Conservation (phyloP, 2,113 vertebrate species). For the Salminus brasiliensis region DNA sequence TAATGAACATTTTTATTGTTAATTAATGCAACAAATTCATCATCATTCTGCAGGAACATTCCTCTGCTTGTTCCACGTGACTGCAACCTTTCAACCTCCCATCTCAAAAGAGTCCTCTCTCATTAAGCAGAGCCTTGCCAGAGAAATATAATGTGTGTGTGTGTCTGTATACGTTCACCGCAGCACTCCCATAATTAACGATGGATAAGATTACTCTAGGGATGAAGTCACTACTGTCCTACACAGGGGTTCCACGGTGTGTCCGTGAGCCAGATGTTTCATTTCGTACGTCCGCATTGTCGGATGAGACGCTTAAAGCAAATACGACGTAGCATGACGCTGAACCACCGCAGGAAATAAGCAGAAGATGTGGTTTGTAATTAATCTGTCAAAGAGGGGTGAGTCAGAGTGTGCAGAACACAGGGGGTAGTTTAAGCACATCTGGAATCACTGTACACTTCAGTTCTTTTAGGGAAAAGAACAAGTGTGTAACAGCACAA, state of each 20-base stretch:
- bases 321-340: conserved; percentile 16
- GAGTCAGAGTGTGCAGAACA: conserved; percentile 26
- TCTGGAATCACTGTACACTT: conserved; percentile 14
- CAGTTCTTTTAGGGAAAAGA: background rate
- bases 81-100: background rate
- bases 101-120: background rate
- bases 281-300: background rate
- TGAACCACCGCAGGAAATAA: conserved; percentile 18
- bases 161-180: background rate
- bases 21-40: conserved; percentile 15
- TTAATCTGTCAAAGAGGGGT: conserved; percentile 26
- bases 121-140: conserved; percentile 14
- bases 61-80: background rate
- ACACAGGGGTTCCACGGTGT: background rate
- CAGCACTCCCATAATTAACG: conserved; percentile 5
- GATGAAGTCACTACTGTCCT: conserved; percentile 39
- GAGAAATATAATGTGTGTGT: background rate
- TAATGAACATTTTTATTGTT: background rate
- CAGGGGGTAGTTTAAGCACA: background rate
- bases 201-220: conserved; percentile 19
- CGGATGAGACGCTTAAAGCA: conserved; percentile 26
- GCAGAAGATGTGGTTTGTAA: conserved; percentile 25
- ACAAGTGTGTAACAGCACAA: background rate
- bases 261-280: conserved; percentile 43
- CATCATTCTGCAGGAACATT: conserved; percentile 5